Evolutionary conservation across 2,797 vertebrate species (phyloP).

Genomic region (Myotis myotis): DNA sequence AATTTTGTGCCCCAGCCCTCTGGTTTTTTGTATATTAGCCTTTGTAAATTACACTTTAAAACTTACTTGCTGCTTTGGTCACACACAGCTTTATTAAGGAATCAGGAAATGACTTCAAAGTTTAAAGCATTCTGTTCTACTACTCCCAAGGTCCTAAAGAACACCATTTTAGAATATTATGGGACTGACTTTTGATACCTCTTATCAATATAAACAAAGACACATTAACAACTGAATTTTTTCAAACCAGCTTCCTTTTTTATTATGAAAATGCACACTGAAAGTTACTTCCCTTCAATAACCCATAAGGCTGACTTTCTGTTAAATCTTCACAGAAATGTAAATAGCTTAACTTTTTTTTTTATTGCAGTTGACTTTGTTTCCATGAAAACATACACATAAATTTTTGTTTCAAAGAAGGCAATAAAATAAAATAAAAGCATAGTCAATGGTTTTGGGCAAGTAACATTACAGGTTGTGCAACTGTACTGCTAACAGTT

Average conservation of each 20-base stretch:
- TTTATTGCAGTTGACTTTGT: constrained; percentile 72
- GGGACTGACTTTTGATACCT: constrained; percentile 44
- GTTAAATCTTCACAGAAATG: constrained; percentile 76
- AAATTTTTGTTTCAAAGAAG: constrained; percentile 72
- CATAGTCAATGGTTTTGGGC: constrained; percentile 81
- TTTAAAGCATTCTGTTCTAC: constrained; percentile 44
- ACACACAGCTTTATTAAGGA: not conserved
- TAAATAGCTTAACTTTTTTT: constrained; percentile 74
- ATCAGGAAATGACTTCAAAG: not conserved
- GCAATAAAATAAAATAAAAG: constrained; percentile 80
- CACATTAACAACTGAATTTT: constrained; percentile 54
- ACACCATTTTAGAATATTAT: constrained; percentile 20
- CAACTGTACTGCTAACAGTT: constrained; percentile 54
- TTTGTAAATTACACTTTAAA: not conserved
- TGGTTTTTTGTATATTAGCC: not conserved
- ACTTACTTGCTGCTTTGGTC: not conserved
- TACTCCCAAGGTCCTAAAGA: constrained; percentile 32
- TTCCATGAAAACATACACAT: constrained; percentile 62
- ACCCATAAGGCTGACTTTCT: constrained; percentile 48
- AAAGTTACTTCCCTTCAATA: constrained; percentile 65
- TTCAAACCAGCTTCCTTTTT: constrained; percentile 70
- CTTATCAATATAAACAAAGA: constrained; percentile 53
- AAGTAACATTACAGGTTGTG: constrained; percentile 88
- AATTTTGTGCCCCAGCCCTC: too few species aligned
- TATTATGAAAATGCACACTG: constrained; percentile 65